Evolutionary conservation across 1,140 invertebrate genomes (phyloP), one percentile per base, ranked within the genome.

Genomic region (Plectrocnemia conspersa): DNA sequence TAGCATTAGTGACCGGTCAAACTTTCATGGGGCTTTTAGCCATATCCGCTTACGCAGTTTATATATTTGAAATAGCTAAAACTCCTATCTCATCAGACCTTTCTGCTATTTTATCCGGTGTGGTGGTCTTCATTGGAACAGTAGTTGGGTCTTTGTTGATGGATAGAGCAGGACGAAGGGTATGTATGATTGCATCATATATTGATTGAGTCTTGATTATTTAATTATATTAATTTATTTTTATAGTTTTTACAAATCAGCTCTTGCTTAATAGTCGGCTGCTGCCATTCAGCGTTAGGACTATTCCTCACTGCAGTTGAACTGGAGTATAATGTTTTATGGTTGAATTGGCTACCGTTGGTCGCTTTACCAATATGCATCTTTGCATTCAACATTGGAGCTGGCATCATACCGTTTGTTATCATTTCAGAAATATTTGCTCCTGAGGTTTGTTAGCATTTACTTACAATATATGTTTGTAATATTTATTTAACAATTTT

Each of bases 381-480:
- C 36, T 64, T 81, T 1, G 66, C 71, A 0, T 79, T 74, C 40
- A 67, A 70, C 11, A 24, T 78, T 0, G 79, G 77, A 0, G 62
- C 73, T 27, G 77, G 76, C 2, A 68, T 69, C 2, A 64, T 80
- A 38, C 82, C 84, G 0, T 81, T 79, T 62, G 68, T 86, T 1
- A 65, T 85, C 0, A 73, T 79, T 35, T 75, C 81, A 0, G 84
- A 86, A 65, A 73, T 85, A 11, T 82, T 85, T 54, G 76, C 75
- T 3, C 63, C 70, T 27, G 65, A 77, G 58, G 62, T 76, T 0
- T 58, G 72, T 33, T 27, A 29, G 19, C 21, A 29, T 44, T 4
- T n/a, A 29, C 7, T 54, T 11, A 22, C 19, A 0, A 16, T 36
- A 2, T 23, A 16, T 36, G 35, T 50, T 1, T 47, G 11, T 29